Evolutionary conservation across 2,888 invertebrate genomes (phyloP).

Genomic region (Leptinotarsa rubiginosa): DNA sequence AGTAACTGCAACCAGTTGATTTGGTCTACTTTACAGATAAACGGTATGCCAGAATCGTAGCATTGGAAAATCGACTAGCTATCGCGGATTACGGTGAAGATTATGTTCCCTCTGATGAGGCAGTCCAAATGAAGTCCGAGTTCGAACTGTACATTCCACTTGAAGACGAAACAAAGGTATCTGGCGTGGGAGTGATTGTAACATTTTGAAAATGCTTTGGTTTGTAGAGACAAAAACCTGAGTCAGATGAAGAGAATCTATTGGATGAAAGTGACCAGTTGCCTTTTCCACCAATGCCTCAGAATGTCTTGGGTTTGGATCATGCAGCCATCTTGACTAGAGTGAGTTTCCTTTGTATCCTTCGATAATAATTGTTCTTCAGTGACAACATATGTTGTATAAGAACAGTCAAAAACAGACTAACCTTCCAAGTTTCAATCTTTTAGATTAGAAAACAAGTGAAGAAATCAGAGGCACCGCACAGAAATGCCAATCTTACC

Average conservation of each 20-base stretch:
- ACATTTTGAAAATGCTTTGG: constrained; percentile 11
- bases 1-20: neutral
- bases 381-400: no score
- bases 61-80: constrained; percentile 73
- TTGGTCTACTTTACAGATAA: constrained; percentile 68
- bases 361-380: no score
- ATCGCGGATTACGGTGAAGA: constrained; percentile 79
- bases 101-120: constrained; percentile 68
- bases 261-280: constrained; percentile 61
- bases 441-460: constrained; percentile 47
- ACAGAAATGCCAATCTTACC: constrained; percentile 44
- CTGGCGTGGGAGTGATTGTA: neutral
- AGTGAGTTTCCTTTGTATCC: constrained; percentile 46
- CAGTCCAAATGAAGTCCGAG: constrained; percentile 58
- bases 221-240: constrained; percentile 47
- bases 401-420: no score
- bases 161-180: constrained; percentile 69
- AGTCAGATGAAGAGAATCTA: constrained; percentile 50
- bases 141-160: constrained; percentile 67
- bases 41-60: constrained; percentile 68
- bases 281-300: constrained; percentile 76
- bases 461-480: constrained; percentile 57
- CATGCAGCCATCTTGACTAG: constrained; percentile 73
- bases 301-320: constrained; percentile 78
- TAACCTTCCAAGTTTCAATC: neutral